Conservation (phyloP, 2,888 invertebrate genomes). For the Anticlea derivata region DNA sequence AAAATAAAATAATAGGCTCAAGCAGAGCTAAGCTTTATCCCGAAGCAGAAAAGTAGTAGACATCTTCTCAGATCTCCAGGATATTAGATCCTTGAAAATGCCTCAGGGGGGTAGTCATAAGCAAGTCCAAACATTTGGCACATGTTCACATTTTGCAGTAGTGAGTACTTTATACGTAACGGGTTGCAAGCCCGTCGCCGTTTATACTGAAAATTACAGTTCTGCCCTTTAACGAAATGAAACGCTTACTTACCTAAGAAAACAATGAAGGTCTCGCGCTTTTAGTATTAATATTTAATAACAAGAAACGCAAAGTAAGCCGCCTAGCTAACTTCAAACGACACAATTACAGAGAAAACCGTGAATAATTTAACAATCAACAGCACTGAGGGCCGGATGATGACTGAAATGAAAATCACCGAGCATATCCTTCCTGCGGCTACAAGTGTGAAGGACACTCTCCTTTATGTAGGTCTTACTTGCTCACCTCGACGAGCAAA, state of each 20-base stretch:
- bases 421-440: constrained; percentile 65
- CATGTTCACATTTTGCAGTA: too few relatives aligned
- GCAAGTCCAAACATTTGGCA: too few relatives aligned
- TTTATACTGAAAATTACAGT: too few relatives aligned
- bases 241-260: constrained; percentile 8
- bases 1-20: too few relatives aligned
- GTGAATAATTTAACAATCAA: constrained; percentile 50
- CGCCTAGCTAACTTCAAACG: constrained; percentile 22
- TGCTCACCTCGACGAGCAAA: constrained; percentile 64
- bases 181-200: too few relatives aligned
- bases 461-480: constrained; percentile 66
- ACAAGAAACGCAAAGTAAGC: constrained; percentile 21
- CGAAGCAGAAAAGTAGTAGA: too few relatives aligned
- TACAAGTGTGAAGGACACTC: constrained; percentile 72
- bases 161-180: too few relatives aligned
- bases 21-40: too few relatives aligned
- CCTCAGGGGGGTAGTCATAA: too few relatives aligned
- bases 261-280: constrained; percentile 6
- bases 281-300: constrained; percentile 4
- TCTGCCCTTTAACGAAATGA: neutral
- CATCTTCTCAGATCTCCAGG: too few relatives aligned
- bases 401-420: constrained; percentile 71
- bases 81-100: too few relatives aligned
- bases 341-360: constrained; percentile 42
- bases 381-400: constrained; percentile 49